A percentile compares a stretch with the other conserved stretches of the same genome.
Evolutionary conservation across 2,888 invertebrate genomes (phyloP).

Genomic region (Cryptocephalus primarius): DNA sequence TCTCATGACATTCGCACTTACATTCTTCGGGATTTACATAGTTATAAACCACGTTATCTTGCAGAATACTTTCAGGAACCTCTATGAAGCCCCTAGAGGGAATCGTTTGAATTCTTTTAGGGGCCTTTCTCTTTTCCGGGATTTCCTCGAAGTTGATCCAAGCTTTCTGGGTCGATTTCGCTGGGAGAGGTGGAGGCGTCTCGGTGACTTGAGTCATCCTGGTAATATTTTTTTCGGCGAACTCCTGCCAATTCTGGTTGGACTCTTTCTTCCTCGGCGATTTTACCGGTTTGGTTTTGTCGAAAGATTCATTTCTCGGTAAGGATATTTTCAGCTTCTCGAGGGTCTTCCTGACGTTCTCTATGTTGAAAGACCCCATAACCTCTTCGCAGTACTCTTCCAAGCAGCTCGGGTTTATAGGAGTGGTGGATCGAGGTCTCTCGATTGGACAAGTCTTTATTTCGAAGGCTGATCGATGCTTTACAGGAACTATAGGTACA

Average conservation of each 20-base stretch:
- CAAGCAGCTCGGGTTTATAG: constrained; percentile 58
- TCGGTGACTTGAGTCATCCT: constrained; percentile 17
- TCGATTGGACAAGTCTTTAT: constrained; percentile 61
- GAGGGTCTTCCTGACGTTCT: constrained; percentile 31
- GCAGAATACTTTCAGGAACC: constrained; percentile 32
- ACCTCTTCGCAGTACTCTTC: constrained; percentile 55
- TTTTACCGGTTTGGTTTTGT: constrained; percentile 32
- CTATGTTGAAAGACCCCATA: constrained; percentile 24
- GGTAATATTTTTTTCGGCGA: constrained; percentile 49
- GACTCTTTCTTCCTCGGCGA: constrained; percentile 41
- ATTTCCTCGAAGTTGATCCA: constrained; percentile 86
- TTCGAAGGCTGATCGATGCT: constrained; percentile 51
- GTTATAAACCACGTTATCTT: constrained; percentile 48
- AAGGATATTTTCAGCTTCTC: constrained; percentile 61
- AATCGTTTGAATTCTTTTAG: constrained; percentile 72
- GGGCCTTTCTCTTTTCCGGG: constrained; percentile 69
- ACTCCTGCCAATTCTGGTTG: constrained; percentile 44
- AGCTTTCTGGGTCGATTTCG: constrained; percentile 40
- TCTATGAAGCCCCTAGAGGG: constrained; percentile 46
- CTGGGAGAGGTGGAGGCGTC: constrained; percentile 40
- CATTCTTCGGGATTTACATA: constrained; percentile 83
- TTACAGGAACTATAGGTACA: constrained; percentile 70
- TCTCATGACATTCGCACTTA: constrained; percentile 76
- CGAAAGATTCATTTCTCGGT: constrained; percentile 35
- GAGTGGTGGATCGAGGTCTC: constrained; percentile 61